phyloP scores from a whole-genome alignment of 2,888 invertebrate genomes.

The Odontomyia ornata region DNA sequence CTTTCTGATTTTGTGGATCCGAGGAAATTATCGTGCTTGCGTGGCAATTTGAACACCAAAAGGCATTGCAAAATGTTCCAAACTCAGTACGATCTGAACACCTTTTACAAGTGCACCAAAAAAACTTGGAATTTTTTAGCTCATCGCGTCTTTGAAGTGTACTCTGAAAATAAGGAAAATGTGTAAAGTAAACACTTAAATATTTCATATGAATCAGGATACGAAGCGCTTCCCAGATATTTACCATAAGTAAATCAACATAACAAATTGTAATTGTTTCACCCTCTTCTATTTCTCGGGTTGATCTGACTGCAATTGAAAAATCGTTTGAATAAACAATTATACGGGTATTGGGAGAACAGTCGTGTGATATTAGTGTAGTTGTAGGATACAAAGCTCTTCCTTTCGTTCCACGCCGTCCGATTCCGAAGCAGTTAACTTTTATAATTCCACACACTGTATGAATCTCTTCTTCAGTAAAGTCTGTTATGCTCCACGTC shows the following conservation, averaged over 20 bases:
- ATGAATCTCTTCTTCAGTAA: constrained; percentile 72
- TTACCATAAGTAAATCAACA: constrained; percentile 76
- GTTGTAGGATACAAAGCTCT: constrained; percentile 77
- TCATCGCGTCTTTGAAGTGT: constrained; percentile 79
- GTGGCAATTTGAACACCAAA: constrained; percentile 68
- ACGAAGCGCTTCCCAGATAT: constrained; percentile 10
- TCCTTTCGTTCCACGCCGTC: constrained; percentile 72
- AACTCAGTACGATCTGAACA: constrained; percentile 82
- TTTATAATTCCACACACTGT: constrained; percentile 80
- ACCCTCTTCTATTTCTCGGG: constrained; percentile 67
- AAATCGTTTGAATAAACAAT: constrained; percentile 71
- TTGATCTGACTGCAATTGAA: constrained; percentile 72
- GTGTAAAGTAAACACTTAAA: background rate
- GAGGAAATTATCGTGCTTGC: constrained; percentile 71
- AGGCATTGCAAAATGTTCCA: constrained; percentile 76
- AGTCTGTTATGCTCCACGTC: constrained; percentile 69
- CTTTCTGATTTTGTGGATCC: constrained; percentile 69
- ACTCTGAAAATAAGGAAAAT: constrained; percentile 64
- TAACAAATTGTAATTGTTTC: constrained; percentile 76
- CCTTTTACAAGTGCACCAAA: constrained; percentile 78
- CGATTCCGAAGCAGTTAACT: constrained; percentile 70
- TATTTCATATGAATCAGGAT: too few relatives aligned
- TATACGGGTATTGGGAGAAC: constrained; percentile 77
- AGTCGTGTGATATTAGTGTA: constrained; percentile 78
- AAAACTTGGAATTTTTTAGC: constrained; percentile 81